Conservation (phyloP, 2,113 vertebrate genomes). For the Cyphomyrus plagiostoma region DNA sequence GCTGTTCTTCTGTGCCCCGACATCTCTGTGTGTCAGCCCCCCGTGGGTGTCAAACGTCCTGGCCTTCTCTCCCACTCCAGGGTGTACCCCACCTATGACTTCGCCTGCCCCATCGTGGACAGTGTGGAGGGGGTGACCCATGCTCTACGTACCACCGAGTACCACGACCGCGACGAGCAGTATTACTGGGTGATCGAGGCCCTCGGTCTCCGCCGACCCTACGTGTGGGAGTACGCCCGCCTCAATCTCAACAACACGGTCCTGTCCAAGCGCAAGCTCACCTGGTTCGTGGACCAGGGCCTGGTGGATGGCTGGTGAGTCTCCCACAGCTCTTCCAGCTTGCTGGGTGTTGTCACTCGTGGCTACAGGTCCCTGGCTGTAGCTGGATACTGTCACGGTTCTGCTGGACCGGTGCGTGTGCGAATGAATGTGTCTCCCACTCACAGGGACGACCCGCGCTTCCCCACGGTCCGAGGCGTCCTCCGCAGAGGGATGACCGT, state of each 20-base stretch:
- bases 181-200: slow-evolving; percentile 93
- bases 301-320: slow-evolving; percentile 94
- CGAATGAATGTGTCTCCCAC: not conserved
- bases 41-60: not conserved
- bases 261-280: slow-evolving; percentile 93
- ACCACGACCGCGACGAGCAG: slow-evolving; percentile 94
- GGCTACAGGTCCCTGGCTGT: not conserved
- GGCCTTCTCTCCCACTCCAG: slow-evolving; percentile 46
- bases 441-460: slow-evolving; percentile 90
- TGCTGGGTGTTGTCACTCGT: not conserved
- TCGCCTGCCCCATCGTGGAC: slow-evolving; percentile 96
- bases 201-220: slow-evolving; percentile 79
- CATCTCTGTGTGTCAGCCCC: not conserved
- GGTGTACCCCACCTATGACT: slow-evolving; percentile 93
- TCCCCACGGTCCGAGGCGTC: slow-evolving; percentile 95
- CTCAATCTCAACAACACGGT: slow-evolving; percentile 98
- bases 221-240: slow-evolving; percentile 93
- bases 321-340: not conserved
- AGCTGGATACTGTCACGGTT: not conserved
- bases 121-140: slow-evolving; percentile 94
- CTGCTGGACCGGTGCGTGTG: not conserved
- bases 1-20: not conserved
- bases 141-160: slow-evolving; percentile 91
- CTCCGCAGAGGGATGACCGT: slow-evolving; percentile 96
- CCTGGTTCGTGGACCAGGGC: slow-evolving; percentile 94